Percentiles rank a stretch among this genome's conserved stretches.
Evolutionary conservation across 2,888 invertebrate species (phyloP).

Genomic region (Troglohyphantes excavatus): DNA sequence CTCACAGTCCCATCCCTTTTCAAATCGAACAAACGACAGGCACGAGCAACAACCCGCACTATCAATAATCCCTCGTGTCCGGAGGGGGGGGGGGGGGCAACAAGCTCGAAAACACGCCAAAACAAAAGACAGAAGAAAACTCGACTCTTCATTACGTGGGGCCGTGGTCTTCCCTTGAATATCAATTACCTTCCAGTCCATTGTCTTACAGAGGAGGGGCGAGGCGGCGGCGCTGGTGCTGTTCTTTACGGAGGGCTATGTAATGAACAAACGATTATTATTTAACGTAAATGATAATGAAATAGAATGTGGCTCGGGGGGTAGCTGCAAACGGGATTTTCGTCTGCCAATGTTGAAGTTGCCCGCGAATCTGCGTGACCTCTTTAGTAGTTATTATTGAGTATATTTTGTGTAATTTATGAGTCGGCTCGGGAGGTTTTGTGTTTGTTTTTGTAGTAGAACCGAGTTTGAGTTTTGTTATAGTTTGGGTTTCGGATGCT

Average conservation of each 20-base stretch:
- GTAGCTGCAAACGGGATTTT: background rate
- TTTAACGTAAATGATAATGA: conserved; percentile 30
- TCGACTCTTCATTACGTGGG: conserved; percentile 21
- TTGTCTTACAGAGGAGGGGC: conserved; percentile 45
- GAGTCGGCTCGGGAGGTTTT: too few relatives aligned
- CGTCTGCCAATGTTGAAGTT: background rate
- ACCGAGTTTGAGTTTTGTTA: too few relatives aligned
- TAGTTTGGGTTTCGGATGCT: too few relatives aligned
- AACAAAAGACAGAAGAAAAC: too few relatives aligned
- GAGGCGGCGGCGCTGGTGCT: conserved; percentile 31
- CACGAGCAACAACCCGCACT: conserved; percentile 23
- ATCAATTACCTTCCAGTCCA: conserved; percentile 61
- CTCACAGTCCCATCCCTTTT: too few relatives aligned
- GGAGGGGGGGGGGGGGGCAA: background rate
- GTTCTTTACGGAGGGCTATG: background rate
- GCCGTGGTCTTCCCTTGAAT: conserved; percentile 36
- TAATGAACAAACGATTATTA: conserved; percentile 39
- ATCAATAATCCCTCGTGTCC: background rate
- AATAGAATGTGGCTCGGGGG: background rate
- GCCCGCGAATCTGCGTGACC: too few relatives aligned
- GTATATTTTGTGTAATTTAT: too few relatives aligned
- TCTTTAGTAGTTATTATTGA: too few relatives aligned
- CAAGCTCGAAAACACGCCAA: too few relatives aligned
- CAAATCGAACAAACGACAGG: background rate
- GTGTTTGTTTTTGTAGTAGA: too few relatives aligned